Conservation (phyloP, 2,797 vertebrate genomes). For the Coregonus suidteri region DNA sequence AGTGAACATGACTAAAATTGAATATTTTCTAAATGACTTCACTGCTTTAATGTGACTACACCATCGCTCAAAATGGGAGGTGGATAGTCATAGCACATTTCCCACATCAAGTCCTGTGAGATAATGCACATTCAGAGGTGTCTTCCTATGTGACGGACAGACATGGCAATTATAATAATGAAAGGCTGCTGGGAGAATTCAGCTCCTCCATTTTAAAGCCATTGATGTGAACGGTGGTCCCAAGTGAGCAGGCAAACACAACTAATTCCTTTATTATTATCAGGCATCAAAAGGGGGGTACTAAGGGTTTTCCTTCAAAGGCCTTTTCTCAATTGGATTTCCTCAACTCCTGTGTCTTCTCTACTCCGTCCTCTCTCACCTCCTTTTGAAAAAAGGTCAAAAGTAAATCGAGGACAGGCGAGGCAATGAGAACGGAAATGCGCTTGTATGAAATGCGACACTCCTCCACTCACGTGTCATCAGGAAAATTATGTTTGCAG, state of each 20-base stretch:
- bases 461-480: too few species aligned
- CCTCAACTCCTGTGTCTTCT: too few species aligned
- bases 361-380: too few species aligned
- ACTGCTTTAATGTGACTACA: constrained; percentile 14
- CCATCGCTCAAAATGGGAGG: constrained; percentile 25
- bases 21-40: constrained; percentile 7
- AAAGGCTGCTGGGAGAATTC: constrained; percentile 61
- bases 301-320: constrained; percentile 46
- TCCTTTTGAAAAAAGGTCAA: too few species aligned
- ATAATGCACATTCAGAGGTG: constrained; percentile 49
- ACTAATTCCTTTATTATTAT: constrained; percentile 64
- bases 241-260: constrained; percentile 45
- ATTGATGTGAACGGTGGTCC: constrained; percentile 46
- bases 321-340: constrained; percentile 13
- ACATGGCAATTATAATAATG: constrained; percentile 70
- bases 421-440: too few species aligned
- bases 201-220: constrained; percentile 33
- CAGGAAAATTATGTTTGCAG: too few species aligned
- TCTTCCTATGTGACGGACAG: constrained; percentile 63
- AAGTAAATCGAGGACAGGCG: too few species aligned
- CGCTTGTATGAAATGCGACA: too few species aligned
- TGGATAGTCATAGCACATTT: constrained; percentile 43
- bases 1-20: neutral
- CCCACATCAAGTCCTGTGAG: constrained; percentile 36
- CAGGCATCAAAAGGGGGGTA: constrained; percentile 14